Base-by-base conservation (phyloP, 2,888 invertebrate genomes). In the Synanthedon myopaeformis region DNA sequence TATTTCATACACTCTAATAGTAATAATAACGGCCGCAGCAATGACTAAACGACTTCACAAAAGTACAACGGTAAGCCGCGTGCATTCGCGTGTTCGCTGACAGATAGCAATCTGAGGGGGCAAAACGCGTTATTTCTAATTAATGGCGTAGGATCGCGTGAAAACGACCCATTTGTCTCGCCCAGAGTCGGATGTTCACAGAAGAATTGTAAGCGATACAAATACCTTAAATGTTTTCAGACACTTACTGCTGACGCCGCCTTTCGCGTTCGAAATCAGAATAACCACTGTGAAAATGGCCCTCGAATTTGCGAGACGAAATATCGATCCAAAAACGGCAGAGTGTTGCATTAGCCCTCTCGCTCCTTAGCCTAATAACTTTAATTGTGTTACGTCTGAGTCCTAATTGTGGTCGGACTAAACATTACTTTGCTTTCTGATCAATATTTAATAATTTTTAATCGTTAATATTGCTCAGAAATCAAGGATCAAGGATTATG, bases 121-220 rank as follows among this genome's bases (percentile, higher is more conserved):
- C 64, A 67, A 73, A 76, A 76, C 76, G 78, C 76, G 76, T 71
- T 75, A 74, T 70, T 76, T 73, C 79, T 83, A 82, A 83, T 83
- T 83, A 83, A 83, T 80, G 82, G 75, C 68, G 67, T 69, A n/a
- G 65, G 72, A 75, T 84, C 76, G 82, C 83, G 83, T 84, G 83
- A 66, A 75, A 70, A 74, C 74, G 65, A 61, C 68, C 78, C 81
- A 82, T 83, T 82, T 80, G 82, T 83, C 81, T 79, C 72, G 60
- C 69, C 66, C 55, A 53, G 62, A 69, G 82, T 79, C 81, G 82
- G 82, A 83, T 82, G 79, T 76, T 75, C 81, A 76, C 80, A 79
- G 82, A 79, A 79, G 79, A 80, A 82, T 79, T 77, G 82, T 79
- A 79, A 79, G 82, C 81, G 81, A 82, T 82, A 80, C 81, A 79